phyloP scores from a whole-genome alignment of 92 coral and sea anemone species.

The Zoanthus sociatus region DNA sequence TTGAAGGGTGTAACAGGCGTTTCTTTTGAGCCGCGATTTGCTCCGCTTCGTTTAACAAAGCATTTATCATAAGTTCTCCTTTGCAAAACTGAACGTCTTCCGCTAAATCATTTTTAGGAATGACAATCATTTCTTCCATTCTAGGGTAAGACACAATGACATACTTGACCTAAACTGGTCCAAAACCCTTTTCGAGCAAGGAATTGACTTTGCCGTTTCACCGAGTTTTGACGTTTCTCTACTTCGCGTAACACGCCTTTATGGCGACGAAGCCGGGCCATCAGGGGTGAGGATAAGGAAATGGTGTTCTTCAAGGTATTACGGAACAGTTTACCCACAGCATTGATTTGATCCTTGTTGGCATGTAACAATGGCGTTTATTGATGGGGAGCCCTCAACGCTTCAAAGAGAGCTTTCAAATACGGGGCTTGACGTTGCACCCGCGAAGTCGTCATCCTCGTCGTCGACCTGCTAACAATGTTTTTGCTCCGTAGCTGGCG shows the following conservation, averaged over 20 bases:
- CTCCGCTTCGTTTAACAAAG: conserved; percentile 6
- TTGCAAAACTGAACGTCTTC: conserved; percentile 12
- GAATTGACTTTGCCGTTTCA: conserved; percentile 31
- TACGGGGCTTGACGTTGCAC: no score
- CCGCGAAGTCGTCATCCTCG: no score
- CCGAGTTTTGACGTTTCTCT: conserved; percentile 46
- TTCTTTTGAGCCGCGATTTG: conserved; percentile 26
- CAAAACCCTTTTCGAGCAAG: conserved; percentile 28
- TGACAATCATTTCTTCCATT: neutral
- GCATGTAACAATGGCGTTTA: no score
- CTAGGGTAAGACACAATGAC: neutral
- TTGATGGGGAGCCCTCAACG: no score
- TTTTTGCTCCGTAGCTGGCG: no score
- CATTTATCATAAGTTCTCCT: conserved; percentile 10
- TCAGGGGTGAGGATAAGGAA: conserved; percentile 36
- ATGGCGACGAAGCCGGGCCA: conserved; percentile 38
- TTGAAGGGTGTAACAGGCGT: conserved; percentile 35
- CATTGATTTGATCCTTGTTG: no score
- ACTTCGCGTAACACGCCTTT: conserved; percentile 36
- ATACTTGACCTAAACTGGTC: neutral
- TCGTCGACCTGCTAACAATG: no score
- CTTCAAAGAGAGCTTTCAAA: no score
- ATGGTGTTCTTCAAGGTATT: conserved; percentile 38
- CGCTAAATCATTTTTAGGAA: neutral
- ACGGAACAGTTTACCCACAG: conserved; percentile 17